Percentiles rank a stretch among this genome's conserved stretches.
phyloP scores from a whole-genome alignment of 2,113 vertebrate species.

The Hyperopisus bebe region DNA sequence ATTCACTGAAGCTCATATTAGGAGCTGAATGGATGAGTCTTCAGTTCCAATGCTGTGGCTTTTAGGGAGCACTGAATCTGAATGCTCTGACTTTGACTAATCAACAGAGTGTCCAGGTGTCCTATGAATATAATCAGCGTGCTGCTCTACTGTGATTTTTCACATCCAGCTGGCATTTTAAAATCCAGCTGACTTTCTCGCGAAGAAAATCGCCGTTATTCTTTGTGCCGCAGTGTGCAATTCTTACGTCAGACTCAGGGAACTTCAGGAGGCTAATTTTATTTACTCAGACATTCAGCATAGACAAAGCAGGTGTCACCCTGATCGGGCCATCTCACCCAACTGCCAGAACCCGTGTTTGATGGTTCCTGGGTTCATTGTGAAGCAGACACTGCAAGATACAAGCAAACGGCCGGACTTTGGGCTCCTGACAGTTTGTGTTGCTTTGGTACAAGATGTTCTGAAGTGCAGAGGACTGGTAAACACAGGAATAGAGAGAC shows the following conservation, averaged over 20 bases:
- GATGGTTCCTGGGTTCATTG: not conserved
- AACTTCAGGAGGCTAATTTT: not conserved
- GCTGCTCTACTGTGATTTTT: not conserved
- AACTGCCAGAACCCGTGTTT: not conserved
- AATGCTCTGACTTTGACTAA: slow-evolving; percentile 5
- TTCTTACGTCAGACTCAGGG: not conserved
- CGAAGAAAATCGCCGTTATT: not conserved
- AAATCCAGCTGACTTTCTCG: not conserved
- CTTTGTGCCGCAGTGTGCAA: not conserved
- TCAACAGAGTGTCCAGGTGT: not conserved
- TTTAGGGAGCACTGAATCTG: not conserved
- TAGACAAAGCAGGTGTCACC: not conserved
- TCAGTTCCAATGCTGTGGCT: not conserved
- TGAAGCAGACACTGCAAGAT: not conserved
- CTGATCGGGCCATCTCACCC: not conserved
- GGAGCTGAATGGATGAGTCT: not conserved
- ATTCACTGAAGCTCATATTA: slow-evolving; percentile 10
- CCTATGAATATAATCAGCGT: not conserved
- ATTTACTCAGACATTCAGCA: not conserved
- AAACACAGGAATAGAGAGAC: not conserved
- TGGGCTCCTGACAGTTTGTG: not conserved
- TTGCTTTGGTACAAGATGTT: not conserved
- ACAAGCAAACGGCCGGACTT: not conserved
- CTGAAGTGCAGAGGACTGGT: not conserved
- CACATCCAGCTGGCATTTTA: not conserved